Base-by-base conservation (phyloP, 2,113 vertebrate genomes). In the Ptilonorhynchus violaceus region DNA sequence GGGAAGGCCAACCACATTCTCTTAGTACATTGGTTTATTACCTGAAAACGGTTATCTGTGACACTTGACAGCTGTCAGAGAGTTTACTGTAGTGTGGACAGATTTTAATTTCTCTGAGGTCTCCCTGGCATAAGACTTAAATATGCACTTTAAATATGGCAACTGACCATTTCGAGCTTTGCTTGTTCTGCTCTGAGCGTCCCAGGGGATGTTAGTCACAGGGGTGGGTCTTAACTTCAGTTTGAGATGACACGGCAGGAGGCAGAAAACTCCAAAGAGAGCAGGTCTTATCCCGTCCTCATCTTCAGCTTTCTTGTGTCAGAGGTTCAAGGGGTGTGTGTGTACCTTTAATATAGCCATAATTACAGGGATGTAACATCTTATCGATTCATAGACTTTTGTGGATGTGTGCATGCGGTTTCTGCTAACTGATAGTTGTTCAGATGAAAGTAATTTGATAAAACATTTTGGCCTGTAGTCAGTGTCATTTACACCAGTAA, bases 171-270 rank as follows among this genome's bases (percentile, higher is more conserved):
- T 67, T 21, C 1, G 14, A 92, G 88, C 79, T 88, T 22, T 47
- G 90, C 79, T 93, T 24, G 50, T 56, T 91, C n/a, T 95, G 78
- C 50, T 85, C 68, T 44, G 62, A 56, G 93, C 68, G 75, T 96
- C 93, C 95, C 85, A 56, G 73, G 91, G 92, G 90, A 75, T 87
- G 83, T 97, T 95, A 96, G 91, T 95, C 93, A 95, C 88, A 82
- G 44, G 95, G 96, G 52, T 93, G 96, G 96, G 72, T 89, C 89
- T 83, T 59, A 19, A 30, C 72, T 94, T 69, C 22, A 78, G 73
- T 79, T 63, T 28, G 28, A 88, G 94, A 81, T 69, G 91, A 95
- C 91, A 63, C 20, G 83, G 69, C 73, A 89, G 77, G 73, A 92
- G 68, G 88, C 85, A 84, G 67, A 80, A 89, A 70, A 55, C 72